phyloP scores from a whole-genome alignment of 1,140 invertebrate genomes.

The Colletes gigas region DNA sequence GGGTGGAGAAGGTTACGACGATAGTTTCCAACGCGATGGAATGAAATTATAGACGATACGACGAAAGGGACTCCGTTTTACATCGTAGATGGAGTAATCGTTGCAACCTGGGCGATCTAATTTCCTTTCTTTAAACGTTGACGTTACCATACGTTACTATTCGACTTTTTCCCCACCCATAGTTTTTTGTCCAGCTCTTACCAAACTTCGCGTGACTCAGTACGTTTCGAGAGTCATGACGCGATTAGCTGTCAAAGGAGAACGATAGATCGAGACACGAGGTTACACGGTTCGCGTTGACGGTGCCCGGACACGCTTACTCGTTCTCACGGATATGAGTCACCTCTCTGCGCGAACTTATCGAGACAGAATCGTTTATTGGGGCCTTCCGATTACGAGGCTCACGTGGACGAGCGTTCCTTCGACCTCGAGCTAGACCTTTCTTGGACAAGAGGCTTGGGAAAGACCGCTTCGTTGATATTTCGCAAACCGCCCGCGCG shows the following conservation, averaged over 20 bases:
- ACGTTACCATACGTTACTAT: too few species aligned
- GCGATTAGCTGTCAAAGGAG: background rate
- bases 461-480: background rate
- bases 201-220: too few species aligned
- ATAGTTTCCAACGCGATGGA: too few species aligned
- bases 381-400: slow-evolving; percentile 42
- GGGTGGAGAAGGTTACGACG: too few species aligned
- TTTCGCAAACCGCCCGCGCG: slow-evolving; percentile 6
- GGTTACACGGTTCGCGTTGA: background rate
- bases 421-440: slow-evolving; percentile 12
- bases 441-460: background rate
- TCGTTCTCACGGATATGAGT: slow-evolving; percentile 47
- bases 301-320: background rate
- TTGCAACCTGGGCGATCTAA: too few species aligned
- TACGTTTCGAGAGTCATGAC: background rate
- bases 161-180: too few species aligned
- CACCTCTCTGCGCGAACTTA: background rate
- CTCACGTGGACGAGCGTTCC: slow-evolving; percentile 18
- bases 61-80: too few species aligned
- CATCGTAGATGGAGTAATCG: too few species aligned
- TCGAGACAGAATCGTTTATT: slow-evolving; percentile 46
- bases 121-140: too few species aligned
- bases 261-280: background rate
- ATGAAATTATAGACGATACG: too few species aligned
- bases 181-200: too few species aligned